Evolutionary conservation across 2,888 invertebrate genomes (phyloP).

Genomic region (Drosophila kokeensis): DNA sequence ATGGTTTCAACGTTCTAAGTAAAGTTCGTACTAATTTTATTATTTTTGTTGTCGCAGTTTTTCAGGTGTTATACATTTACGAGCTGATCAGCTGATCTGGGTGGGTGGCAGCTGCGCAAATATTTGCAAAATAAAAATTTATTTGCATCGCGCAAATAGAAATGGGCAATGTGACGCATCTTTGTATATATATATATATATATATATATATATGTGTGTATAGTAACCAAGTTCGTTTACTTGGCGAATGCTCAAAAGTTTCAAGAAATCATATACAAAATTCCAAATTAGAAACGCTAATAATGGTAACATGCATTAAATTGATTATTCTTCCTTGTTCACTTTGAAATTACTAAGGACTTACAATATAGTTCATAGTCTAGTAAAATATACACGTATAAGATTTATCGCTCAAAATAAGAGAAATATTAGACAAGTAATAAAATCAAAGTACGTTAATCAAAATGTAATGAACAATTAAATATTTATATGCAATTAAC

Average conservation of each 20-base stretch:
- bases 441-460: background rate
- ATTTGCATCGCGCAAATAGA: background rate
- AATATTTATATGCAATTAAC: background rate
- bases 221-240: too few relatives aligned
- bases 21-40: background rate
- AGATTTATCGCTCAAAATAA: background rate
- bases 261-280: background rate
- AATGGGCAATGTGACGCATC: background rate
- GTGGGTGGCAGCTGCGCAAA: slow-evolving; percentile 10
- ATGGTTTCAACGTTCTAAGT: background rate
- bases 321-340: background rate
- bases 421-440: background rate
- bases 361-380: background rate
- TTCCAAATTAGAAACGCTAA: background rate
- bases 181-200: background rate
- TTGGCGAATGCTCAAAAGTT: background rate
- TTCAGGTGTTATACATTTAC: slow-evolving; percentile 6
- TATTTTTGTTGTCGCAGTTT: background rate
- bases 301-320: background rate
- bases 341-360: background rate
- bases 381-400: background rate
- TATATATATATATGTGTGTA: background rate
- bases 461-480: background rate
- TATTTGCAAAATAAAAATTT: background rate
- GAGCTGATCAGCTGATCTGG: slow-evolving; percentile 31